Base-by-base conservation (phyloP, 2,888 invertebrate genomes). In the Rhabditoides inermis region DNA sequence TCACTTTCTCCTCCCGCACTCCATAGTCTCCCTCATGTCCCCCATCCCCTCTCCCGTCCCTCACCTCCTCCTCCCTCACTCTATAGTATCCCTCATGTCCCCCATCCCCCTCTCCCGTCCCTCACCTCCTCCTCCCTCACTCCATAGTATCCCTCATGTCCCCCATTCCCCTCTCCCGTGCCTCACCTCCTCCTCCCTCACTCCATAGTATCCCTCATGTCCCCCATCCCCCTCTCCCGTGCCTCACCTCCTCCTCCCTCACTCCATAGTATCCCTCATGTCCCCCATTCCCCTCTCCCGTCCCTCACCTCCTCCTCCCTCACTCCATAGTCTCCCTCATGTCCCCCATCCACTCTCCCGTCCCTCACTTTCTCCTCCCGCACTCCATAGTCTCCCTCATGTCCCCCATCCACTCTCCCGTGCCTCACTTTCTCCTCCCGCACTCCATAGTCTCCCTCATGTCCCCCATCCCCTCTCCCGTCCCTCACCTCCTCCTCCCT, bases 21-120 rank as follows among this genome's bases (percentile, higher is more conserved):
- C 92, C 92, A 77, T 91, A 94, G 78, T 94, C 94, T 60, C 91
- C n/a, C n/a, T n/a, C n/a, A n/a, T n/a, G n/a, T n/a, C n/a, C n/a
- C n/a, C n/a, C n/a, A n/a, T n/a, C n/a, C n/a, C n/a, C n/a, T n/a
- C n/a, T n/a, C n/a, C n/a, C n/a, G n/a, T n/a, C n/a, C n/a, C 68
- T 68, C 69, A 86, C 86, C 82, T 95, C 95, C 69, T 92, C 90
- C 75, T 98, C 98, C 0, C 91, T 90, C 10, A 98, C 91, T 6
- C 92, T 92, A 77, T 91, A 94, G 78, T 94, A 94, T 60, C 91
- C n/a, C n/a, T n/a, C n/a, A n/a, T n/a, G n/a, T n/a, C n/a, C n/a
- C n/a, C n/a, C n/a, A n/a, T n/a, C n/a, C n/a, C n/a, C n/a, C n/a
- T n/a, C n/a, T n/a, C n/a, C n/a, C n/a, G n/a, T n/a, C n/a, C n/a